phyloP scores from a whole-genome alignment of 2,888 invertebrate species.

The Melipona bicolor region DNA sequence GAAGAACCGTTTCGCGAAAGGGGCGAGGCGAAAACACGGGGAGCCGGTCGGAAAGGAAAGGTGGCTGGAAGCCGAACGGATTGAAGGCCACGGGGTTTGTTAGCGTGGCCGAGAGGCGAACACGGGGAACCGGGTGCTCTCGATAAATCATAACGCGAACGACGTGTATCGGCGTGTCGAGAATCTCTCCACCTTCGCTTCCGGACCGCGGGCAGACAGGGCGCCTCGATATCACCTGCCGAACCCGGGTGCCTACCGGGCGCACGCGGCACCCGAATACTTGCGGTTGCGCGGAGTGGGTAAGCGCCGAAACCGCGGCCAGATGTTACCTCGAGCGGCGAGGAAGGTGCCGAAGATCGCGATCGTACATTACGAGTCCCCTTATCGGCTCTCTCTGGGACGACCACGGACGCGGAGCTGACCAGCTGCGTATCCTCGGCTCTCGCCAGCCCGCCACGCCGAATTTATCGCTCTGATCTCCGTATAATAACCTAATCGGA shows the following conservation, averaged over 20 bases:
- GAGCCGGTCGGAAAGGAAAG: neutral
- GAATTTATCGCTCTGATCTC: constrained; percentile 79
- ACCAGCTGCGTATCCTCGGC: constrained; percentile 64
- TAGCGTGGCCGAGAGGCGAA: constrained; percentile 6
- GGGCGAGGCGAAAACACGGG: neutral
- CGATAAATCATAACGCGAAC: constrained; percentile 60
- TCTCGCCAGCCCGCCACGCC: constrained; percentile 42
- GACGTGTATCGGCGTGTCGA: constrained; percentile 48
- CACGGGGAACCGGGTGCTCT: constrained; percentile 40
- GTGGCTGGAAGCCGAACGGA: constrained; percentile 26
- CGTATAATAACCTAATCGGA: constrained; percentile 80
- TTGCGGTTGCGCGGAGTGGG: constrained; percentile 75
- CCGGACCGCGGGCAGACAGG: constrained; percentile 69
- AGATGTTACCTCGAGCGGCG: constrained; percentile 73
- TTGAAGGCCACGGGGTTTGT: constrained; percentile 32
- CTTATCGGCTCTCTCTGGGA: constrained; percentile 33
- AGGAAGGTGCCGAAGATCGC: constrained; percentile 66
- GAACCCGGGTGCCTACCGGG: constrained; percentile 59
- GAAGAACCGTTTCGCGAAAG: neutral
- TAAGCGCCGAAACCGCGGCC: constrained; percentile 82
- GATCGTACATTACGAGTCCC: constrained; percentile 69
- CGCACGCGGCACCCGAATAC: constrained; percentile 63
- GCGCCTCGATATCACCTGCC: constrained; percentile 68
- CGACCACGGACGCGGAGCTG: constrained; percentile 21
- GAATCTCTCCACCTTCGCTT: constrained; percentile 71